Evolutionary conservation across 2,113 vertebrate genomes (phyloP), one percentile per base, ranked within the genome.

Genomic region (Rhabdomys dilectus): DNA sequence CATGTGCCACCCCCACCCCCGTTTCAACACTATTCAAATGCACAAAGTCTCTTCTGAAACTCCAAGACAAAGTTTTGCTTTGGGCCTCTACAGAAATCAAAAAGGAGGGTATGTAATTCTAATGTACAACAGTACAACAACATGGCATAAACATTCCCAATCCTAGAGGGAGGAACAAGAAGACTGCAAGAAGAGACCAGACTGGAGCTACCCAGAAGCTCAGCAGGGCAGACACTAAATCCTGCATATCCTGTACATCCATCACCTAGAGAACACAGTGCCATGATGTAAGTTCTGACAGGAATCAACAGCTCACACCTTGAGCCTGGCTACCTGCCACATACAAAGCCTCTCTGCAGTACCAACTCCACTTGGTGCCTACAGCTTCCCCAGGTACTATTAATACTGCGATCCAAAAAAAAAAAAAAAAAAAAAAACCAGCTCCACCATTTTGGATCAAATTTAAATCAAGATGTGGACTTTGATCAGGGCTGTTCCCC

Each of bases 1-100:
- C 2, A 3, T 22, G 0, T 24, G 10, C 64, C 29, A 5, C 4
- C 64, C 31, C 12, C 66, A 1, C 1, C 1, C 13, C 21, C 1
- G 1, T n/a, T 51, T 88, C 34, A n/a, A 17, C 45, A 26, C 19
- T 66, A n/a, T n/a, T n/a, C 64, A 70, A 70, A 88, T 7, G 21
- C 51, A 22, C 5, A 68, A 45, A 48, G 45, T 70, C 31, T 70
- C 45, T n/a, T 53, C 19, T 70, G 31, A 87, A 68, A 53, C 0
- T 4, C n/a, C 45, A 88, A 15, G 21, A 15, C 9, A 51, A 15
- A 1, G 51, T 19, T 26, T 53, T 5, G 19, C 12, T 70, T 16
- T 53, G 48, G n/a, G 48, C 48, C 7, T 70, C 21, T 53, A 45
- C 21, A 53, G 13, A 72, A 53, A 53, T 53, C 5, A 72, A 72